phyloP scores from a whole-genome alignment of 2,888 invertebrate species.

The Sinelater perroti region DNA sequence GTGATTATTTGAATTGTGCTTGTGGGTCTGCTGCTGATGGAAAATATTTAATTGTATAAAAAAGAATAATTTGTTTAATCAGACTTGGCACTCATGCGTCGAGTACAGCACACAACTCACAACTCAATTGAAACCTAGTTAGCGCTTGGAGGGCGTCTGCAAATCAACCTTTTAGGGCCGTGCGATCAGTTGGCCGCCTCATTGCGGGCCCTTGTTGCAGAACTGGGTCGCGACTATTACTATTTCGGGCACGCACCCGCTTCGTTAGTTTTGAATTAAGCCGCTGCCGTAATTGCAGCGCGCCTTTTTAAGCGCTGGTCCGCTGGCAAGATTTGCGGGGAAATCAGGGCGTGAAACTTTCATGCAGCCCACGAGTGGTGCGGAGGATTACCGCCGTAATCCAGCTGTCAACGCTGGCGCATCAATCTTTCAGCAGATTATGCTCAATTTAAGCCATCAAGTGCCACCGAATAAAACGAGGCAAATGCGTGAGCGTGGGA shows the following conservation, averaged over 20 bases:
- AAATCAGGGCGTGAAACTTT: constrained; percentile 4
- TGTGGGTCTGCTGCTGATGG: no score
- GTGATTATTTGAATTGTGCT: no score
- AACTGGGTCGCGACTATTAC: constrained; percentile 17
- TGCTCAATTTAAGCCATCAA: constrained; percentile 17
- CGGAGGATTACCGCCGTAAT: constrained; percentile 6
- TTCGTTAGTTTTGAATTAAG: constrained; percentile 9
- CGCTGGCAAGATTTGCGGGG: background rate
- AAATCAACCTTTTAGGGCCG: constrained; percentile 23
- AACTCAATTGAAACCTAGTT: constrained; percentile 19
- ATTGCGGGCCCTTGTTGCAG: constrained; percentile 5
- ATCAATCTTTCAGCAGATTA: constrained; percentile 21
- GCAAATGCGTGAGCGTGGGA: constrained; percentile 1
- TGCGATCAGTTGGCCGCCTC: constrained; percentile 20
- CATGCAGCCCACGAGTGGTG: background rate
- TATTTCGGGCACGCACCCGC: background rate
- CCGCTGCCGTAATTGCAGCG: no score
- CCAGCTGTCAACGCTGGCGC: constrained; percentile 11
- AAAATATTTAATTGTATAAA: no score
- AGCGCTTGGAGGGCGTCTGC: constrained; percentile 20
- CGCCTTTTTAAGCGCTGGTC: background rate
- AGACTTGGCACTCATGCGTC: no score
- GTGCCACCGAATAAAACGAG: constrained; percentile 6
- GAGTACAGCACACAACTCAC: no score
- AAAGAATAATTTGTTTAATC: no score